Evolutionary conservation across 2,888 invertebrate species (phyloP).

Genomic region (Melinaea marsaeus): DNA sequence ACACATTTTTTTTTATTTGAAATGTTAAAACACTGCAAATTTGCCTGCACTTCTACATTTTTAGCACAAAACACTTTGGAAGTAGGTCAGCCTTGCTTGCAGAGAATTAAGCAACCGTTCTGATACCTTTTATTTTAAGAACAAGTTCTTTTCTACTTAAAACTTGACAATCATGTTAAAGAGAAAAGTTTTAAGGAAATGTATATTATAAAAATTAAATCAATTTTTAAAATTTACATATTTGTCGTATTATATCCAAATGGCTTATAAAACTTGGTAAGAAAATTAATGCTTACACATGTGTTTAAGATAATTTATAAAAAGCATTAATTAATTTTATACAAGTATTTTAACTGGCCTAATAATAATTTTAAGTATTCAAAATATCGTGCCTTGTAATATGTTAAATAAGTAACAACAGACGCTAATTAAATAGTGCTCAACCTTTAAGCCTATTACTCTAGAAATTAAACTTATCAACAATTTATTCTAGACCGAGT

Average conservation of each 20-base stretch:
- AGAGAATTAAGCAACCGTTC: conserved; percentile 17
- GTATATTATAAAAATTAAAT: too few relatives aligned
- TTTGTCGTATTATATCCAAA: too few relatives aligned
- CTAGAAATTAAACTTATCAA: neutral
- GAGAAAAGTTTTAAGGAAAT: conserved; percentile 4
- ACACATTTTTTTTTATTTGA: conserved; percentile 6
- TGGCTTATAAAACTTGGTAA: too few relatives aligned
- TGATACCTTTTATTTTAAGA: conserved; percentile 25
- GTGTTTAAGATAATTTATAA: too few relatives aligned
- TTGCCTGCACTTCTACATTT: conserved; percentile 16
- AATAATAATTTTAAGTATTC: too few relatives aligned
- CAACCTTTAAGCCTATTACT: neutral
- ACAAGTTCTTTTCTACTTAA: conserved; percentile 4
- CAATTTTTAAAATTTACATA: too few relatives aligned
- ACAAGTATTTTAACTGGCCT: too few relatives aligned
- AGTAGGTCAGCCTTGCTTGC: conserved; percentile 20
- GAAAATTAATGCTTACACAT: too few relatives aligned
- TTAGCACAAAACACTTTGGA: conserved; percentile 18
- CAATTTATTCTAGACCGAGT: neutral
- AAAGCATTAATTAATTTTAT: too few relatives aligned
- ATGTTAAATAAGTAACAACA: neutral
- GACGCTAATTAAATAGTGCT: conserved; percentile 2
- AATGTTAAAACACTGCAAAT: conserved; percentile 12
- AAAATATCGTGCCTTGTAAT: too few relatives aligned
- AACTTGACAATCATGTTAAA: conserved; percentile 17